Base-by-base conservation (phyloP, 2,797 vertebrate genomes). In the Gouania willdenowi region DNA sequence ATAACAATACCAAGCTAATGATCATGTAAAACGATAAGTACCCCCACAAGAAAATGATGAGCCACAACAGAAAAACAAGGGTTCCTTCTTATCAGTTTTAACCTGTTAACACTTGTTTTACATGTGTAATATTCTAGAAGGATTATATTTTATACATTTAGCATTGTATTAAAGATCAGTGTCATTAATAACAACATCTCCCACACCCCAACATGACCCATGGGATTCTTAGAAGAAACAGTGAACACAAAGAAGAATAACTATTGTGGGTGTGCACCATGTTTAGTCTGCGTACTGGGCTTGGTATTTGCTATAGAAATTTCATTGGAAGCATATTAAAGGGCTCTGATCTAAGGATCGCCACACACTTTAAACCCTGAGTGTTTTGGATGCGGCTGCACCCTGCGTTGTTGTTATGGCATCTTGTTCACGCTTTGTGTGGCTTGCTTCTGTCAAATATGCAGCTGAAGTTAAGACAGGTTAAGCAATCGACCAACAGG, bases 251-350 rank as follows among this genome's bases (percentile, higher is more conserved):
- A 4, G 23, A 6, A 33, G 11, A 53, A 47, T 34, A 32, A 64
- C 51, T 35, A 37, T 8, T 26, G 29, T 20, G 41, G 30, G 25
- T 21, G 34, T 13, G 5, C 7, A 47, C 23, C 39, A 33, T 65
- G 42, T 33, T 69, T 18, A 41, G 9, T 35, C 52, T 23, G 42
- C 24, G 26, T 38, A 21, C 19, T 8, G 24, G 36, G 54, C 8
- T 27, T 47, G 17, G 50, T 59, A n/a, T n/a, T n/a, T n/a, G n/a
- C n/a, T 61, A 35, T 50, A 14, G 39, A 36, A 49, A 42, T 53
- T 55, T 33, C 8, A 53, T 53, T 6, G 6, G 4, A 61, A 53
- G 45, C 26, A 36, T n/a, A 56, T 31, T 25, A 49, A 12, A 25
- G 13, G 26, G 42, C 36, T 56, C 49, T 43, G 42, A 74, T 57